These are phyloP conservation scores for Drosophila triauraria DNA, from an alignment of 1,140 invertebrate genomes.

Conservation along the genomic window DNA sequence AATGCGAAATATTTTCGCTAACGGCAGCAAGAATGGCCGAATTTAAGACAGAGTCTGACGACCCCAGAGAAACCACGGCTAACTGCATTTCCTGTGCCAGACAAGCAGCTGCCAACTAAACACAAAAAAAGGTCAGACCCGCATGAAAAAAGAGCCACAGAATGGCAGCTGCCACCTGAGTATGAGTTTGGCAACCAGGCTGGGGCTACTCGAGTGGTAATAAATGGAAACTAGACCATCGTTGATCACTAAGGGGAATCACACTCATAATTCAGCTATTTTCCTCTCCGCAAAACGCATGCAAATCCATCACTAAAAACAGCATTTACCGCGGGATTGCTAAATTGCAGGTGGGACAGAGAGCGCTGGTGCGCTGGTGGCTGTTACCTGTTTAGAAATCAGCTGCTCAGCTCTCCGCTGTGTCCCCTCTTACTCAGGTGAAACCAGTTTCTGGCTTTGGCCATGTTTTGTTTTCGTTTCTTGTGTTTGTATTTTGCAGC, in stretches of 20 bases:
- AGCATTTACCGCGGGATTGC: constrained; percentile 29
- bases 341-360: constrained; percentile 22
- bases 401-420: constrained; percentile 50
- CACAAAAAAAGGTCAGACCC: constrained; percentile 45
- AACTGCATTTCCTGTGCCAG: constrained; percentile 51
- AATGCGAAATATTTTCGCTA: constrained; percentile 56
- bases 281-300: constrained; percentile 31
- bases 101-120: constrained; percentile 44
- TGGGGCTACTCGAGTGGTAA: not conserved
- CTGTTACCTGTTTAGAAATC: constrained; percentile 59
- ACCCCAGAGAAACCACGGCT: constrained; percentile 35
- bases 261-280: constrained; percentile 41
- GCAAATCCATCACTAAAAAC: constrained; percentile 45
- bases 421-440: constrained; percentile 33
- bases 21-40: constrained; percentile 10
- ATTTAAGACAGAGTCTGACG: constrained; percentile 40
- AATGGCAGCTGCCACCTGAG: constrained; percentile 46
- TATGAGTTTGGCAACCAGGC: constrained; percentile 35
- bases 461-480: constrained; percentile 73
- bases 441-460: constrained; percentile 67
- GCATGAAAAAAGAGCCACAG: constrained; percentile 28
- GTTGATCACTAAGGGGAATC: constrained; percentile 24
- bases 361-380: constrained; percentile 22
- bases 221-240: constrained; percentile 44
- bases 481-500: constrained; percentile 70